A percentile compares a stretch with the other conserved stretches of the same genome.
Conservation (phyloP, 2,113 vertebrate species). For the Oryzias javanicus region DNA sequence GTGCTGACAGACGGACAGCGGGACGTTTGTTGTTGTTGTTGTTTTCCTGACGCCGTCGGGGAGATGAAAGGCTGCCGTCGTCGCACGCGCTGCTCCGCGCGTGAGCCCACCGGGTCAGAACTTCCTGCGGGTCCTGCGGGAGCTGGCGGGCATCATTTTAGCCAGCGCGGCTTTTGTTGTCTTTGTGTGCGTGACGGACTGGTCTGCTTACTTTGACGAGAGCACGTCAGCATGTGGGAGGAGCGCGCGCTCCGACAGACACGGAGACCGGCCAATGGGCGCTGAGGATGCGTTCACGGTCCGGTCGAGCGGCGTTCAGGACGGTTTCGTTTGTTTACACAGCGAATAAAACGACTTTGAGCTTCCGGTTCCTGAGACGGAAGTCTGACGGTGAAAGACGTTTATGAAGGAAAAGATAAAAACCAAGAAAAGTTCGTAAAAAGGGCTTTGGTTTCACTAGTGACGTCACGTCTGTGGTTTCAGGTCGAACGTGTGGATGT, state of each 20-base stretch:
- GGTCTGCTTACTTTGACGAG: constrained; percentile 68
- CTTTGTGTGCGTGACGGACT: constrained; percentile 75
- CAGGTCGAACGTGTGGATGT: too few species aligned
- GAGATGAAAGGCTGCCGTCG: constrained; percentile 41
- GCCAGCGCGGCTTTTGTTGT: constrained; percentile 75
- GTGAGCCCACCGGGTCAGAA: constrained; percentile 46
- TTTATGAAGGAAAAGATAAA: too few species aligned
- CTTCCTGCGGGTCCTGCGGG: constrained; percentile 44
- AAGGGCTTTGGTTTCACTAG: too few species aligned
- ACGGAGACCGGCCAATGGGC: constrained; percentile 46
- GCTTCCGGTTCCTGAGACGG: too few species aligned
- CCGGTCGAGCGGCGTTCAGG: constrained; percentile 33
- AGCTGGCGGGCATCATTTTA: constrained; percentile 62
- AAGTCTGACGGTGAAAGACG: too few species aligned
- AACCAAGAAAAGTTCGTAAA: too few species aligned
- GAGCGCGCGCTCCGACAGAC: constrained; percentile 44
- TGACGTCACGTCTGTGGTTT: too few species aligned
- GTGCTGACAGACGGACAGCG: constrained; percentile 5
- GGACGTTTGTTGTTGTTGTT: constrained; percentile 13
- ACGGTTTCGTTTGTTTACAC: too few species aligned
- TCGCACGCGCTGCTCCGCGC: constrained; percentile 47
- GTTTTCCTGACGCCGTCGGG: constrained; percentile 14
- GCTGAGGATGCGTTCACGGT: constrained; percentile 41
- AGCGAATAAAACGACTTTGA: too few species aligned
- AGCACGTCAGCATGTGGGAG: constrained; percentile 72